Evolutionary conservation across 2,888 invertebrate species (phyloP), one percentile per base, ranked within the genome.

Genomic region (Sericinus montela): DNA sequence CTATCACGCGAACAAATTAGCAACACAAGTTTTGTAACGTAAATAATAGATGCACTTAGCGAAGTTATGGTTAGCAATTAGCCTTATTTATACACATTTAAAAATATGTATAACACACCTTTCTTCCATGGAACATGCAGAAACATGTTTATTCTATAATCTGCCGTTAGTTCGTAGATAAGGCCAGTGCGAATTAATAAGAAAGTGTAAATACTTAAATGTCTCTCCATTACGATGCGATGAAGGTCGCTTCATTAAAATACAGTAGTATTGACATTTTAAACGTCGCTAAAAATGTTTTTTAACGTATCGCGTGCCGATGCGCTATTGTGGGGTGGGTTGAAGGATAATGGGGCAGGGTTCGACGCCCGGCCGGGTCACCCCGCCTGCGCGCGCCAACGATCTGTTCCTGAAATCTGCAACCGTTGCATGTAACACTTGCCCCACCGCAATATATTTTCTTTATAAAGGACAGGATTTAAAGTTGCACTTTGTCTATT

Each of bases 331-430:
- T 37, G 45, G 47, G 44, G 46, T 45, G 53, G 41, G 36, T 25
- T 25, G 25, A 34, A 13, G 50, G 50, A 35, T 49, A 39, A 47
- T 45, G 48, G 34, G 5, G 32, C 37, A n/a, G 53, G 53, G 57
- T 58, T 56, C 58, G 53, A 54, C 45, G 57, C 51, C 56, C 57
- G 48, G 30, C 35, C 36, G 7, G 35, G 48, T 41, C 40, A 43
- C 52, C 51, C 38, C 40, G 15, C 19, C 4, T 23, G 32, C 11
- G 32, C 32, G 11, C 32, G n/a, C n/a, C 23, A 4, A 9, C 38
- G n/a, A 25, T 13, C 9, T 19, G 16, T 15, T 10, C 0, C 16
- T 19, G 13, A 3, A 19, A n/a, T 3, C 8, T 19, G 1, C 5
- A 36, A 36, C 16, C 5, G 16, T 16, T 5, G 8, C 9, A 19